Percentiles rank a stretch among this genome's conserved stretches.
phyloP scores from a whole-genome alignment of 2,888 invertebrate species.

The Parnassius apollo region DNA sequence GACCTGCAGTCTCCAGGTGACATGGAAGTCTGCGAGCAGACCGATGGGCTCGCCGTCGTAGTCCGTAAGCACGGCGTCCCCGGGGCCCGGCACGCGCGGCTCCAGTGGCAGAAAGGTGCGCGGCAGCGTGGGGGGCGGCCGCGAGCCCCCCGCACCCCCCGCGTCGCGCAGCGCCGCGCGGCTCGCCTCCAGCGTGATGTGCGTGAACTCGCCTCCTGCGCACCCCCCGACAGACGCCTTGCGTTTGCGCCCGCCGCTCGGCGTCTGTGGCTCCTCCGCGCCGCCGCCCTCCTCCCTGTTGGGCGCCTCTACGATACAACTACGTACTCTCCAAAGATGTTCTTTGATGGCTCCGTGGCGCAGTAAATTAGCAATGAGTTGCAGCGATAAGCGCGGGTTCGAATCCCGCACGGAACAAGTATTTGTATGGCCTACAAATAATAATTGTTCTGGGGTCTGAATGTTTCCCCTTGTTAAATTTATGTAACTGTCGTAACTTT shows the following conservation, averaged over 20 bases:
- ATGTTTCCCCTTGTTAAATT: too few relatives aligned
- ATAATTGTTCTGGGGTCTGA: too few relatives aligned
- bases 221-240: constrained; percentile 28
- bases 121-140: constrained; percentile 69
- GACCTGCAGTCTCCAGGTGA: constrained; percentile 57
- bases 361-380: too few relatives aligned
- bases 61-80: constrained; percentile 55
- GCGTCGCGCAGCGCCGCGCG: constrained; percentile 38
- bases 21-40: constrained; percentile 61
- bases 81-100: constrained; percentile 48
- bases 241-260: constrained; percentile 31
- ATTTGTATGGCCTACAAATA: too few relatives aligned
- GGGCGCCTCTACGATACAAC: too few relatives aligned
- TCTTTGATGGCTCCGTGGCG: too few relatives aligned
- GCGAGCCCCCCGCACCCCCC: constrained; percentile 32
- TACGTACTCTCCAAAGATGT: too few relatives aligned
- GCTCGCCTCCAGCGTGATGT: constrained; percentile 36
- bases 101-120: constrained; percentile 66
- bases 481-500: too few relatives aligned
- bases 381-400: too few relatives aligned
- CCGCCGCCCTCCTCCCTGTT: constrained; percentile 26
- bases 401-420: too few relatives aligned
- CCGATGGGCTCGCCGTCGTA: constrained; percentile 60
- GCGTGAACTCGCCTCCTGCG: constrained; percentile 32
- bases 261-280: constrained; percentile 27